Conservation (phyloP, 2,797 vertebrate genomes). For the Ibycter americanus region DNA sequence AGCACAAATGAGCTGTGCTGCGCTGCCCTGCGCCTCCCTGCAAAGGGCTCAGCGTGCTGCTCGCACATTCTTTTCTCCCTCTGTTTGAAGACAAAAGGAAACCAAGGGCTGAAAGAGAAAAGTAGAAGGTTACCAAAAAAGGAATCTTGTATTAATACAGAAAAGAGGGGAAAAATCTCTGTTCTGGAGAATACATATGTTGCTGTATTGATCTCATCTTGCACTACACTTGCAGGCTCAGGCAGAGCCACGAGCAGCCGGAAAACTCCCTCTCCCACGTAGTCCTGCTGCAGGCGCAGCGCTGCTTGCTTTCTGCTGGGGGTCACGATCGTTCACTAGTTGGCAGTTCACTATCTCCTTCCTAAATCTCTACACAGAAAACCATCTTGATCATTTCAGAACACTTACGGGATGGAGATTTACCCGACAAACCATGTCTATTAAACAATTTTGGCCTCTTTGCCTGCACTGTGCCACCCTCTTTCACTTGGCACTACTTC, state of each 20-base stretch:
- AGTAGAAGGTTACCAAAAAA: background rate
- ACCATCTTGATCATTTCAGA: background rate
- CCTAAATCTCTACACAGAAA: background rate
- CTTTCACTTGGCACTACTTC: background rate
- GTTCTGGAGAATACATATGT: background rate
- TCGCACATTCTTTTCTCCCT: background rate
- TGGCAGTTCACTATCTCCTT: background rate
- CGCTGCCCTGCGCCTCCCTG: background rate
- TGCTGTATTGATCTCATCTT: background rate
- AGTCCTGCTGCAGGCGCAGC: background rate
- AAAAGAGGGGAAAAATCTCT: background rate
- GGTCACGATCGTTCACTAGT: background rate
- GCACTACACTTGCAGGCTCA: background rate
- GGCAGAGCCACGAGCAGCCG: background rate
- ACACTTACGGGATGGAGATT: background rate
- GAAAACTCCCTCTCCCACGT: background rate
- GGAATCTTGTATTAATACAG: background rate
- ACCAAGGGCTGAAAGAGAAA: background rate
- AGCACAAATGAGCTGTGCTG: background rate
- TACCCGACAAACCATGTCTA: background rate
- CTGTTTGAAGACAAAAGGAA: constrained; percentile 18
- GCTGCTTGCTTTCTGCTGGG: background rate
- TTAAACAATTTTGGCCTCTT: background rate
- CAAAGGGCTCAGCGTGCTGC: background rate
- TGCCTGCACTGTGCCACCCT: background rate